Percentiles rank a stretch among this genome's conserved stretches.
These are phyloP conservation scores for Prolemur simus DNA, from an alignment of 2,113 vertebrate species.

Conservation along the genomic window DNA sequence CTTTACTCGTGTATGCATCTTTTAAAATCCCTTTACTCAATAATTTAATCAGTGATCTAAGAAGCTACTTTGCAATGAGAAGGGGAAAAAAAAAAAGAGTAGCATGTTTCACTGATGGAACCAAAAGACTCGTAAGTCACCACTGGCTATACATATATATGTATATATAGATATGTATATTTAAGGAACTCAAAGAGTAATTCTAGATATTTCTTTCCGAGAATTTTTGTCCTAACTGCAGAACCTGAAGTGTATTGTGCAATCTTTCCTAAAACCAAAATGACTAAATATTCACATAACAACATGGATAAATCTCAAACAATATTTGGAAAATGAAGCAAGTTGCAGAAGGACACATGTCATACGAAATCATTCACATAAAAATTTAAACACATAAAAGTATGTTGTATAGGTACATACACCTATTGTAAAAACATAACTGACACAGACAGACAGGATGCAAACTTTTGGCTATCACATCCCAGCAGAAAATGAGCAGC, in stretches of 20 bases:
- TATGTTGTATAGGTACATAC: no score
- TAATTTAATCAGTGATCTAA: not conserved
- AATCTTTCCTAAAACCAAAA: not conserved
- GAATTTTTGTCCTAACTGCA: not conserved
- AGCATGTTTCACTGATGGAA: not conserved
- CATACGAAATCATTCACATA: not conserved
- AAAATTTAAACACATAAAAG: not conserved
- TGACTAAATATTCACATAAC: not conserved
- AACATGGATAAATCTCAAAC: not conserved
- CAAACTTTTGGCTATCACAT: not conserved
- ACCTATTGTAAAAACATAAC: not conserved
- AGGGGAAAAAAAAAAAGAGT: not conserved
- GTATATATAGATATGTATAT: not conserved
- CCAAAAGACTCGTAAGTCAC: not conserved
- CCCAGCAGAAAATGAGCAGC: not conserved
- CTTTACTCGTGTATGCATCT: not conserved
- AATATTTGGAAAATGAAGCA: not conserved
- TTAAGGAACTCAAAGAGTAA: not conserved
- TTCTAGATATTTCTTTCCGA: not conserved
- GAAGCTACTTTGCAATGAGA: constrained; percentile 8
- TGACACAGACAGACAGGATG: not conserved
- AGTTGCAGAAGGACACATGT: not conserved
- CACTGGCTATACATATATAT: not conserved
- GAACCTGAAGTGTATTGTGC: not conserved
- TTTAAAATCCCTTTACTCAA: not conserved